Percentiles rank a stretch among this genome's conserved stretches.
These are phyloP conservation scores for Melinaea menophilus DNA, from an alignment of 2,888 invertebrate species.

Conservation along the genomic window DNA sequence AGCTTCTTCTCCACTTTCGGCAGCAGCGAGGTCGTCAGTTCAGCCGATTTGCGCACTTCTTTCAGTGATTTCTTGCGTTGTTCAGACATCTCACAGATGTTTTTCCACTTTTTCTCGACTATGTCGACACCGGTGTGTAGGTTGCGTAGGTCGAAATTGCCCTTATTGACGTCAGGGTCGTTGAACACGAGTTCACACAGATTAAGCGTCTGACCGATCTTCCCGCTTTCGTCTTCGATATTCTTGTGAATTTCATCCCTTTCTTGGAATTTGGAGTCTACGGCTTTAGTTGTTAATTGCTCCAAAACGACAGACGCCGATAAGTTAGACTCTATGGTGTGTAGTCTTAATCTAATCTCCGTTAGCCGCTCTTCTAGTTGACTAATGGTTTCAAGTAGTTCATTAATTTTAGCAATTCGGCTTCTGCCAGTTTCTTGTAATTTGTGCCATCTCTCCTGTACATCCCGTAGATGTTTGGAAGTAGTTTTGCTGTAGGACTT, in stretches of 20 bases:
- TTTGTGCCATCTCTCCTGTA: slow-evolving; percentile 83
- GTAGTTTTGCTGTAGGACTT: slow-evolving; percentile 70
- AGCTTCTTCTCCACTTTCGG: slow-evolving; percentile 80
- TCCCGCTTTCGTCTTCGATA: slow-evolving; percentile 86
- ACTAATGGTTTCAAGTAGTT: slow-evolving; percentile 83
- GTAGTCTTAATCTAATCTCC: slow-evolving; percentile 84
- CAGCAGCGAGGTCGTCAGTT: slow-evolving; percentile 81
- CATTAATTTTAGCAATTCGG: slow-evolving; percentile 84
- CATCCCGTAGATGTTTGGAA: slow-evolving; percentile 77
- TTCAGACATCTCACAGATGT: slow-evolving; percentile 84
- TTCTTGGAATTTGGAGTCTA: slow-evolving; percentile 83
- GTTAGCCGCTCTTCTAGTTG: slow-evolving; percentile 84
- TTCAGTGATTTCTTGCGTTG: slow-evolving; percentile 74
- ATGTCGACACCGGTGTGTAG: slow-evolving; percentile 82
- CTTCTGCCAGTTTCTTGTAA: slow-evolving; percentile 81
- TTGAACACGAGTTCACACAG: slow-evolving; percentile 86
- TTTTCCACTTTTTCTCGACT: slow-evolving; percentile 88
- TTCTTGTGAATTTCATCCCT: slow-evolving; percentile 85
- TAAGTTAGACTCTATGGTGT: slow-evolving; percentile 83
- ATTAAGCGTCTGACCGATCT: slow-evolving; percentile 87
- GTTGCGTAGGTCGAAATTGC: slow-evolving; percentile 83
- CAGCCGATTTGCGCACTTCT: slow-evolving; percentile 79
- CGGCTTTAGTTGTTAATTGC: slow-evolving; percentile 79
- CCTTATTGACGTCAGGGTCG: slow-evolving; percentile 85
- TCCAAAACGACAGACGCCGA: slow-evolving; percentile 83